phyloP scores from a whole-genome alignment of 2,888 invertebrate genomes.

The Megamerina dolium region DNA sequence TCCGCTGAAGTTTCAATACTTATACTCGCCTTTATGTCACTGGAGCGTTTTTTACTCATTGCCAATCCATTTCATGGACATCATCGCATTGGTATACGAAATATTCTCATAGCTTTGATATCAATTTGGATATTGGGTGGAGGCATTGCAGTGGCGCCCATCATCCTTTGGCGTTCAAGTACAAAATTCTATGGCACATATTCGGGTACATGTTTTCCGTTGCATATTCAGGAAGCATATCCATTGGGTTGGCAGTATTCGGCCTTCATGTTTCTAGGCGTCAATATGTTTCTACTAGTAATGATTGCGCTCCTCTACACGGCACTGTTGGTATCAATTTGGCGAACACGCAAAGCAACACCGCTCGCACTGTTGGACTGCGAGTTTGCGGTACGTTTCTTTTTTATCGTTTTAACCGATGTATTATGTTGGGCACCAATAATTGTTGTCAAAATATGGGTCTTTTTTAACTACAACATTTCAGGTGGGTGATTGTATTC shows the following conservation, averaged over 20 bases:
- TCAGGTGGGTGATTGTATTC: slow-evolving; percentile 55
- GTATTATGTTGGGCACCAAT: slow-evolving; percentile 68
- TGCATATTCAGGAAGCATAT: slow-evolving; percentile 64
- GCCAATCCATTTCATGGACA: slow-evolving; percentile 56
- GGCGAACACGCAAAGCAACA: slow-evolving; percentile 57
- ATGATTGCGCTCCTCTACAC: slow-evolving; percentile 57
- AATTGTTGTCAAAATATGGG: slow-evolving; percentile 58
- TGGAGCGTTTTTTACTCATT: slow-evolving; percentile 62
- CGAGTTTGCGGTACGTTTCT: slow-evolving; percentile 60
- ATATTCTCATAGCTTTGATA: slow-evolving; percentile 52
- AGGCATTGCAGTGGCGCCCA: slow-evolving; percentile 59
- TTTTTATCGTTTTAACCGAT: slow-evolving; percentile 65
- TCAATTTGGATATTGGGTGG: slow-evolving; percentile 59
- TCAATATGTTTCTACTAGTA: slow-evolving; percentile 57
- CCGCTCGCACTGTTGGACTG: slow-evolving; percentile 56
- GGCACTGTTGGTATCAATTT: slow-evolving; percentile 60
- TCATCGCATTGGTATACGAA: slow-evolving; percentile 52
- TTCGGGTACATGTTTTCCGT: slow-evolving; percentile 64
- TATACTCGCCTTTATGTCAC: slow-evolving; percentile 62
- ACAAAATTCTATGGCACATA: slow-evolving; percentile 59
- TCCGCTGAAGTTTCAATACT: slow-evolving; percentile 66
- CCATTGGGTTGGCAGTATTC: slow-evolving; percentile 67
- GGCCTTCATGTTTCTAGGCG: slow-evolving; percentile 61
- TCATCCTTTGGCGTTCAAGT: slow-evolving; percentile 56
- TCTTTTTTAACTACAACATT: slow-evolving; percentile 53